These are phyloP conservation scores for Stomatorhinus ivindoensis DNA, from an alignment of 2,113 vertebrate species.

Conservation along the genomic window DNA sequence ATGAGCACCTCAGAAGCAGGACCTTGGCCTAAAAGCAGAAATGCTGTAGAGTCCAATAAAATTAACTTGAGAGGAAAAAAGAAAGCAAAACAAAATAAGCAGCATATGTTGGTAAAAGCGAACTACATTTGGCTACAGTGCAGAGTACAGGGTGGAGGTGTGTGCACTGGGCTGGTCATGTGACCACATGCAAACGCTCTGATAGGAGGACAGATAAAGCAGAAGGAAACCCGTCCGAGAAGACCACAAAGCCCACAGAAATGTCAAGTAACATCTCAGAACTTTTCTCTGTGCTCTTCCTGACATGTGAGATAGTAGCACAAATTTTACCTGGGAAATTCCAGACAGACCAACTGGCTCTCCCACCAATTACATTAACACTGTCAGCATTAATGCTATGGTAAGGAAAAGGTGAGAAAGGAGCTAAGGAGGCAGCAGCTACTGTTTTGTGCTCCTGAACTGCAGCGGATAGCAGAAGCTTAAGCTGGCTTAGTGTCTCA, in stretches of 20 bases:
- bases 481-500: not conserved
- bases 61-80: not conserved
- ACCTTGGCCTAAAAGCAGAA: not conserved
- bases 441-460: not conserved
- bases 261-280: not conserved
- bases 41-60: not conserved
- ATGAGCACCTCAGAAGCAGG: not conserved
- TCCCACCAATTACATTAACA: not conserved
- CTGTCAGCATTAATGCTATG: not conserved
- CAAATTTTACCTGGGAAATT: not conserved
- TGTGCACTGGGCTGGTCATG: not conserved
- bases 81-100: not conserved
- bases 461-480: not conserved
- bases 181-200: not conserved
- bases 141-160: not conserved
- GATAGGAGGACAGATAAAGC: not conserved
- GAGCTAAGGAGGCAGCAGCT: not conserved
- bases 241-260: conserved; percentile 7
- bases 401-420: not conserved
- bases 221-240: not conserved
- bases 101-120: not conserved
- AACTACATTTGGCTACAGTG: not conserved
- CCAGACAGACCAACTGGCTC: not conserved
- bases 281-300: not conserved
- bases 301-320: not conserved